Base-by-base conservation (phyloP, 2,888 invertebrate genomes). In the Yponomeuta plumbellus region DNA sequence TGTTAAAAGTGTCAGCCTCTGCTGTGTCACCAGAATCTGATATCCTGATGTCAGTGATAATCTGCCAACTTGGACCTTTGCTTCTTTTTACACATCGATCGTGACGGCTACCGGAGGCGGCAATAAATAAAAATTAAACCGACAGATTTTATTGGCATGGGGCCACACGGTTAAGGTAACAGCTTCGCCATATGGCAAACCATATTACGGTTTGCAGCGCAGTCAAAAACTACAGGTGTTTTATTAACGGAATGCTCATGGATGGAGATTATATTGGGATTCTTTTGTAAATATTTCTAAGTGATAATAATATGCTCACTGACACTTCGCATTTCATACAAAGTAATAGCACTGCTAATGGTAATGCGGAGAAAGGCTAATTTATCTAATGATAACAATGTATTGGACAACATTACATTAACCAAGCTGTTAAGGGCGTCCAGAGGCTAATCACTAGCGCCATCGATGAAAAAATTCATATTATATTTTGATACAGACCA, bases 51-150 rank as follows among this genome's bases (percentile, higher is more conserved):
- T 21, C 22, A 44, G 22, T 56, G 52, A 64, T 64, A 64, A 64
- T 64, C 64, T 64, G 10, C 44, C 44, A 44, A 11, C 64, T 64
- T 64, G 44, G 64, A 52, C 52, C 64, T 64, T 64, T 44, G 64
- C 34, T 64, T 64, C 40, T 52, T 64, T 52, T 52, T 52, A 52
- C 44, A 13, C 44, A 44, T 64, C 39, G n/a, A n/a, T 40, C 44
- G 21, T 64, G 21, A 52, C 22, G 64, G 21, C 64, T 44, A 64
- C 64, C 17, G 52, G 22, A 13, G 13, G 22, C 52, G 44, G 21
- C 52, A 17, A 39, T 64, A 44, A 44, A 64, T 52, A 17, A 64
- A 21, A 22, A 64, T 52, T 52, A 10, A 13, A 22, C 21, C 3
- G 52, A 26, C 62, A 39, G 13, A 62, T 39, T 34, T 62, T 34